phyloP scores from a whole-genome alignment of 2,888 invertebrate genomes.

The Chironomus tentans region DNA sequence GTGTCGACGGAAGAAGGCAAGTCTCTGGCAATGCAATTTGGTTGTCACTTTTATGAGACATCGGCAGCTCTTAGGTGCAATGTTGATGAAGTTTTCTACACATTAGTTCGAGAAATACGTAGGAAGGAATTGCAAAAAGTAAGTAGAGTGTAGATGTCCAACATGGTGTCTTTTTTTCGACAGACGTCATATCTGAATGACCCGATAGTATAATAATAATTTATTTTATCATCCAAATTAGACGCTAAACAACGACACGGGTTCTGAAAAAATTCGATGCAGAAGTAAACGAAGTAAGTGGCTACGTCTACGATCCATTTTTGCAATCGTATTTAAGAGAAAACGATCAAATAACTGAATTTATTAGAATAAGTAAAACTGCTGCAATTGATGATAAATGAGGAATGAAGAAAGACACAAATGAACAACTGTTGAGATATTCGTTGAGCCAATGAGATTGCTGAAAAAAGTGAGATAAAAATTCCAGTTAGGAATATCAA shows the following conservation, averaged over 20 bases:
- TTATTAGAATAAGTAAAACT: not conserved
- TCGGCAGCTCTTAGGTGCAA: conserved; percentile 81
- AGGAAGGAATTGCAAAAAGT: conserved; percentile 59
- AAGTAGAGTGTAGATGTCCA: no score
- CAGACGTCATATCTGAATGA: not conserved
- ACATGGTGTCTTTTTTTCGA: no score
- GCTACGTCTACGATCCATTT: conserved; percentile 74
- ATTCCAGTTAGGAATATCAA: no score
- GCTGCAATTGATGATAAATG: not conserved
- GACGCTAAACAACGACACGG: conserved; percentile 47
- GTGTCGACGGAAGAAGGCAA: conserved; percentile 76
- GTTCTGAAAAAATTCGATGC: conserved; percentile 43
- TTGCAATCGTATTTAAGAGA: conserved; percentile 68
- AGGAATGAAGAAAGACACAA: not conserved
- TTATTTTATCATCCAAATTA: conserved; percentile 31
- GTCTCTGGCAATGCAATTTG: conserved; percentile 71
- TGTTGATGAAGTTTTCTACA: conserved; percentile 85
- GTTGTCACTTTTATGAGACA: conserved; percentile 86
- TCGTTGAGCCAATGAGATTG: no score
- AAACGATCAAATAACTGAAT: conserved; percentile 35
- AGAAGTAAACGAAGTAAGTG: conserved; percentile 57
- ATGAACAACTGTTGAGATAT: not conserved
- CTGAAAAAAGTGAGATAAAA: no score
- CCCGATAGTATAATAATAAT: not conserved
- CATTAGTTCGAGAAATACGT: conserved; percentile 78